Percentiles rank a stretch among this genome's conserved stretches.
Evolutionary conservation across 1,140 invertebrate genomes (phyloP).

Genomic region (Drosophila triauraria): DNA sequence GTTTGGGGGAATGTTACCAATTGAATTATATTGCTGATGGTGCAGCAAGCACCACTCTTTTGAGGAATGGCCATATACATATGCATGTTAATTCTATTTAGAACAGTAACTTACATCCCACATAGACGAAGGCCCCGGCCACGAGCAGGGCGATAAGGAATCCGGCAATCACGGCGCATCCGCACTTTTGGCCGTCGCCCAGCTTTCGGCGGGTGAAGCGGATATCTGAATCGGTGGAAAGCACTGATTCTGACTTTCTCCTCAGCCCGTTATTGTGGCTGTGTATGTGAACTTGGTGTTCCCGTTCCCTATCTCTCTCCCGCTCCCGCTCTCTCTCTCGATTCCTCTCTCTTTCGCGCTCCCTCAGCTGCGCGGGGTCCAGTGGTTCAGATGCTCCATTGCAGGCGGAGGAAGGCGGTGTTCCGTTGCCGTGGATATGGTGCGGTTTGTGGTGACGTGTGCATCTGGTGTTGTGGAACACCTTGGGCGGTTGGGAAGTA

Average conservation of each 20-base stretch:
- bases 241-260: constrained; percentile 90
- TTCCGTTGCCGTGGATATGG: constrained; percentile 54
- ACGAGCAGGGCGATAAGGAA: constrained; percentile 93
- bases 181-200: constrained; percentile 91
- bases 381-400: constrained; percentile 22
- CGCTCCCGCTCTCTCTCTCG: constrained; percentile 27
- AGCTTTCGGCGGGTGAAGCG: constrained; percentile 93
- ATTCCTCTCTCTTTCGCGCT: constrained; percentile 19
- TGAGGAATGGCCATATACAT: no score
- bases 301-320: constrained; percentile 24
- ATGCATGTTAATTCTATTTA: no score
- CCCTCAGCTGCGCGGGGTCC: constrained; percentile 34
- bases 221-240: constrained; percentile 94
- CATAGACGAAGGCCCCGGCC: constrained; percentile 92
- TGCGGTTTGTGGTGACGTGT: constrained; percentile 80
- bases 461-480: constrained; percentile 81
- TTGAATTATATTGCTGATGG: background rate
- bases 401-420: constrained; percentile 1
- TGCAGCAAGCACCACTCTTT: background rate
- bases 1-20: background rate
- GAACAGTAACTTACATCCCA: constrained; percentile 89
- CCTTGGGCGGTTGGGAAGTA: constrained; percentile 67
- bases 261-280: constrained; percentile 65
- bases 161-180: constrained; percentile 93
- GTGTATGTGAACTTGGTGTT: constrained; percentile 69